Conservation (phyloP, 2,113 vertebrate species). For the Bungarus multicinctus region DNA sequence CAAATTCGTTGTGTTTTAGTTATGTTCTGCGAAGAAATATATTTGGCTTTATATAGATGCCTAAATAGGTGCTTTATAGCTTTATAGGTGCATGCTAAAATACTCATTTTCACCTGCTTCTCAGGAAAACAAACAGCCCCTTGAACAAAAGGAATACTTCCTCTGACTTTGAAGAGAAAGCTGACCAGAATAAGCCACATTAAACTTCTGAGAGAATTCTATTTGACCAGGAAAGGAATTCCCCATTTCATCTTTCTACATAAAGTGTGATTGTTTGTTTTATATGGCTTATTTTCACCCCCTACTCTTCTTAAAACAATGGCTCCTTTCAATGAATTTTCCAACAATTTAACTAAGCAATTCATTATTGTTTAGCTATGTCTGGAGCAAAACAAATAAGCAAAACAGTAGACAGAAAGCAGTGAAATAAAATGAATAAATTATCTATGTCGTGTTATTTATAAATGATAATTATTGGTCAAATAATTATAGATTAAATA, state of each 20-base stretch:
- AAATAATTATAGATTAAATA: neutral
- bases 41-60: neutral
- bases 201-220: neutral
- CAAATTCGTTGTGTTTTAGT: neutral
- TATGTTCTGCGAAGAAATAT: constrained; percentile 25
- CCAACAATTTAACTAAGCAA: neutral
- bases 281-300: neutral
- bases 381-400: neutral
- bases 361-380: neutral
- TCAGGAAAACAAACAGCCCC: neutral
- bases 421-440: neutral
- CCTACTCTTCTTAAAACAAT: neutral
- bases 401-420: neutral
- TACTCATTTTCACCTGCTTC: constrained; percentile 2
- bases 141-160: neutral
- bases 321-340: neutral
- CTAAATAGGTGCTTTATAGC: neutral
- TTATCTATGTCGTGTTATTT: neutral
- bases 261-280: neutral
- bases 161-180: neutral
- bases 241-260: neutral
- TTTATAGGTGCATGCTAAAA: neutral
- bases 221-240: neutral
- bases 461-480: neutral
- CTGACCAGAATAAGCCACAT: neutral